phyloP scores from a whole-genome alignment of 23 tunicate species.

The Oikopleura albicans region DNA sequence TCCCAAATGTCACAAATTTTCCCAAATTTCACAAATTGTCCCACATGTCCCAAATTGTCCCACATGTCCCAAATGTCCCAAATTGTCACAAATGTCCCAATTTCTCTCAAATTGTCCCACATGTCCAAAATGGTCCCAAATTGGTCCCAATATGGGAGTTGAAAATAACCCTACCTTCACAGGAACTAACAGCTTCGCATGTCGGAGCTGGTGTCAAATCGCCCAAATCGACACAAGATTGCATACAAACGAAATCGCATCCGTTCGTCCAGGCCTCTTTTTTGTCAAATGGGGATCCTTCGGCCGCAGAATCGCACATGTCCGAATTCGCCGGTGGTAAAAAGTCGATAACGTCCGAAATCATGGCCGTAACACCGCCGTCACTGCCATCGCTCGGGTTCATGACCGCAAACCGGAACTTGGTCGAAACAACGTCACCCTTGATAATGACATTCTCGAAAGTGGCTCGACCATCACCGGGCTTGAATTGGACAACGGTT shows the following conservation, averaged over 20 bases:
- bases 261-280: background rate
- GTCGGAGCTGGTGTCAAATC: background rate
- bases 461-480: background rate
- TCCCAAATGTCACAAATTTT: too few species aligned
- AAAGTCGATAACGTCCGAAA: background rate
- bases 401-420: background rate
- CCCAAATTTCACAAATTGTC: too few species aligned
- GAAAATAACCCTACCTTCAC: too few species aligned
- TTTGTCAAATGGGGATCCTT: conserved; percentile 14
- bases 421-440: background rate
- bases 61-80: too few species aligned
- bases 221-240: background rate
- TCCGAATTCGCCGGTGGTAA: background rate
- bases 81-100: too few species aligned
- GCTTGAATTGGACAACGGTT: background rate
- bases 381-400: background rate
- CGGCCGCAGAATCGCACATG: background rate
- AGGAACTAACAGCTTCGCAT: background rate
- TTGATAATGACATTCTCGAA: background rate
- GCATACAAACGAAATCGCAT: background rate
- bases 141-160: too few species aligned
- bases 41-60: too few species aligned
- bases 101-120: too few species aligned
- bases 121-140: too few species aligned
- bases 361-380: background rate